Evolutionary conservation across 2,113 vertebrate genomes (phyloP).

Genomic region (Alethe castanea): DNA sequence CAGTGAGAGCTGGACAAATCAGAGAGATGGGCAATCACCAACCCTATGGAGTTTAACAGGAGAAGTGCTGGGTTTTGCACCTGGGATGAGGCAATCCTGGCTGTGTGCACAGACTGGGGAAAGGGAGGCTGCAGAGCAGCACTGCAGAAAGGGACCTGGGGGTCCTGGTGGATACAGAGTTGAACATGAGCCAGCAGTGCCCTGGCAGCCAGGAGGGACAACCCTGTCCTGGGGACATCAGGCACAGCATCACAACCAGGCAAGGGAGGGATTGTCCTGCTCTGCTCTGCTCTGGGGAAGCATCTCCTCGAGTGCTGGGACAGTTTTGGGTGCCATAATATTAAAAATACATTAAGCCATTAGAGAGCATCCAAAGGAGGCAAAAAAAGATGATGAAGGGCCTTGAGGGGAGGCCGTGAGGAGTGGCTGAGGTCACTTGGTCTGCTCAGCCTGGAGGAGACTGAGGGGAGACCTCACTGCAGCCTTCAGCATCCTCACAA

Average conservation of each 20-base stretch:
- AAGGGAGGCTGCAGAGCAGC: background rate
- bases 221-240: background rate
- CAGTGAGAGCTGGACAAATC: background rate
- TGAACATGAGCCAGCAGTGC: background rate
- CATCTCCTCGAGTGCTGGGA: too few relatives aligned
- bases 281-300: background rate
- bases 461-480: background rate
- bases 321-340: too few relatives aligned
- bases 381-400: too few relatives aligned
- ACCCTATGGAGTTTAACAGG: accelerated
- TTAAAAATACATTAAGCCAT: too few relatives aligned
- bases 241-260: accelerated
- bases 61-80: background rate
- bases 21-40: background rate
- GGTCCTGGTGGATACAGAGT: background rate
- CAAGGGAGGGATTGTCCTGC: too few relatives aligned
- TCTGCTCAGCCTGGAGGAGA: background rate
- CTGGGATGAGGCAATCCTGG: background rate
- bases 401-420: too few relatives aligned
- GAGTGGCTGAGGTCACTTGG: background rate
- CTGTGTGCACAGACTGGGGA: background rate
- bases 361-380: too few relatives aligned
- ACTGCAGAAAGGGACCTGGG: accelerated
- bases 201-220: background rate
- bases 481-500: background rate